Conservation (phyloP, 2,888 invertebrate species). For the Heliconius hortense region DNA sequence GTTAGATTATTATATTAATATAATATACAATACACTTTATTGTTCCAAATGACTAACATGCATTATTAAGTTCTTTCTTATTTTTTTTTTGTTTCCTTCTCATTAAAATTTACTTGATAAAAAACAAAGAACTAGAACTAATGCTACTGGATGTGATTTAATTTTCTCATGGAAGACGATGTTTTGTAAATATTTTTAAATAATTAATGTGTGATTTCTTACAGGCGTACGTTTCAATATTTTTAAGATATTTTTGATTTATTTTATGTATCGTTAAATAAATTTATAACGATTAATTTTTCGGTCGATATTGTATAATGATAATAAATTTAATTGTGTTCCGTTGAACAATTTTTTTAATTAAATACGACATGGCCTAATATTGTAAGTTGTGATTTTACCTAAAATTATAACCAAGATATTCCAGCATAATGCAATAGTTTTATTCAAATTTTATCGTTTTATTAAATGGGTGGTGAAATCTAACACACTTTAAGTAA, state of each 20-base stretch:
- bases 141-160: slow-evolving; percentile 5
- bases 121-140: neutral
- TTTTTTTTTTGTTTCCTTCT: neutral
- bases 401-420: slow-evolving; percentile 81
- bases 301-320: slow-evolving; percentile 48
- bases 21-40: neutral
- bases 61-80: slow-evolving; percentile 1
- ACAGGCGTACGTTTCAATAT: slow-evolving; percentile 61
- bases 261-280: slow-evolving; percentile 81
- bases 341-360: slow-evolving; percentile 74
- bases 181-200: slow-evolving; percentile 52
- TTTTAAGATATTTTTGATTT: slow-evolving; percentile 70
- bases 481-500: too few species aligned
- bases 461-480: too few species aligned
- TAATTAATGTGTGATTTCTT: slow-evolving; percentile 60
- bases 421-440: slow-evolving; percentile 77
- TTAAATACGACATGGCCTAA: slow-evolving; percentile 81
- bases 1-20: neutral
- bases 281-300: slow-evolving; percentile 65
- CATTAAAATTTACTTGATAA: neutral
- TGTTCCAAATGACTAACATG: neutral
- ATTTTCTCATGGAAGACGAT: neutral
- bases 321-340: slow-evolving; percentile 35
- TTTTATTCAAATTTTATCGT: slow-evolving; percentile 57
- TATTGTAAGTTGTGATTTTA: slow-evolving; percentile 77